Evolutionary conservation across 2,113 vertebrate genomes (phyloP).

Genomic region (Colinus virginianus): DNA sequence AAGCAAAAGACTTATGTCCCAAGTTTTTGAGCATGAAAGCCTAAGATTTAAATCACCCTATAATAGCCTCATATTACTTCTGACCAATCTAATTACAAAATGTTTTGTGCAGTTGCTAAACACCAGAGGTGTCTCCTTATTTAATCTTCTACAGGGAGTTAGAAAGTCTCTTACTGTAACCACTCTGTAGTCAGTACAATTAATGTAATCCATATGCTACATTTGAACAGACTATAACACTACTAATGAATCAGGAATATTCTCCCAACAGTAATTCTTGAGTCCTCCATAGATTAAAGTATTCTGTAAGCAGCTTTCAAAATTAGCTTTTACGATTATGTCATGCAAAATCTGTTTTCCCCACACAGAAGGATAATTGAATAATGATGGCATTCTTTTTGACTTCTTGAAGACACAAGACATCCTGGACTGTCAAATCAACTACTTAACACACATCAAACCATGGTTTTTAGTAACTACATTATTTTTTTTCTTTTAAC

Average conservation of each 20-base stretch:
- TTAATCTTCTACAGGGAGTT: constrained; percentile 12
- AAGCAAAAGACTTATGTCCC: background rate
- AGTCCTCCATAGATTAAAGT: background rate
- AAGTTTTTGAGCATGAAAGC: constrained; percentile 56
- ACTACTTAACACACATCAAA: background rate
- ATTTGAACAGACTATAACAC: background rate
- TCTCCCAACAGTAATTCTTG: background rate
- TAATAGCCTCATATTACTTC: constrained; percentile 70
- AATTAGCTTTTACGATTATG: constrained; percentile 22
- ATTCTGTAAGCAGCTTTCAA: constrained; percentile 38
- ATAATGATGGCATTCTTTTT: background rate
- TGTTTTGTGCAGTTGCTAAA: constrained; percentile 70
- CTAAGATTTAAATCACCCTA: constrained; percentile 51
- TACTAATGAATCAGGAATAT: constrained; percentile 18
- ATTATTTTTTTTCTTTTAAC: constrained; percentile 31
- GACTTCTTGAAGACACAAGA: constrained; percentile 3
- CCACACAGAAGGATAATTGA: background rate
- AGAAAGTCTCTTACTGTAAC: background rate
- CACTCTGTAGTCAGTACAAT: background rate
- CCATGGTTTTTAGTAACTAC: constrained; percentile 2
- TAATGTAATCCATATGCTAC: constrained; percentile 17
- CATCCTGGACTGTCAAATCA: constrained; percentile 13
- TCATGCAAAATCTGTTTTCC: constrained; percentile 22
- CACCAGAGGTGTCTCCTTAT: constrained; percentile 36
- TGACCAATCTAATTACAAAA: constrained; percentile 72